A percentile compares a stretch with the other conserved stretches of the same genome.
phyloP scores from a whole-genome alignment of 1,140 invertebrate genomes.

The Manduca sexta region DNA sequence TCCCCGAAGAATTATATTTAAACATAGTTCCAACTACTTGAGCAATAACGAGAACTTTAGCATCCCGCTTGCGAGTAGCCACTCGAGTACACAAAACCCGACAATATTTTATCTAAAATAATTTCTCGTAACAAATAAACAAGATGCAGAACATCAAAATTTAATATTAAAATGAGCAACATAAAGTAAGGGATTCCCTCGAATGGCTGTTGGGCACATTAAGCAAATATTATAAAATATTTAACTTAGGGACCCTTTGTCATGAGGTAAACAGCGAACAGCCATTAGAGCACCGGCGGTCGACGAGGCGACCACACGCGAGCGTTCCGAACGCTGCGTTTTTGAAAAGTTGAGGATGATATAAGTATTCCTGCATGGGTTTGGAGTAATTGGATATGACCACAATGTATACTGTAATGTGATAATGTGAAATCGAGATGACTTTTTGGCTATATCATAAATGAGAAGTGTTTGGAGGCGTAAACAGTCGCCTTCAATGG shows the following conservation, averaged over 20 bases:
- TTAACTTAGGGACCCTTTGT: conserved; percentile 24
- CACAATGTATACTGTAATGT: too few species aligned
- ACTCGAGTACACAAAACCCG: neutral
- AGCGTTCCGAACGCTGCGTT: conserved; percentile 3
- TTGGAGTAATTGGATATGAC: too few species aligned
- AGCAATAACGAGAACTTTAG: too few species aligned
- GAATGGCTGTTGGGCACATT: conserved; percentile 19
- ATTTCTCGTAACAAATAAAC: conserved; percentile 2
- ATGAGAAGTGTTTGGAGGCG: too few species aligned
- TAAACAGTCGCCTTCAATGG: too few species aligned
- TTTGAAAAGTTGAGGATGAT: neutral
- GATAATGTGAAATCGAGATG: too few species aligned
- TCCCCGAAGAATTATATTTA: too few species aligned
- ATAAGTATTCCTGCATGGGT: too few species aligned
- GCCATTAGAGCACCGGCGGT: conserved; percentile 11
- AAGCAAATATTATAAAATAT: conserved; percentile 33
- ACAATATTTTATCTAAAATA: neutral
- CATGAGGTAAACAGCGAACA: conserved; percentile 13
- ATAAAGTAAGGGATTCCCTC: conserved; percentile 9
- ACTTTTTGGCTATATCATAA: too few species aligned
- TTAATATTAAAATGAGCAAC: conserved; percentile 17
- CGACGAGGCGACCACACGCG: conserved; percentile 5
- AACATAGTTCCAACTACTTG: too few species aligned
- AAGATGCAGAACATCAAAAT: conserved; percentile 6
- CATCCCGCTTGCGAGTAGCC: too few species aligned